These are phyloP conservation scores for Leucophenga montana DNA, from an alignment of 2,888 invertebrate species.

Conservation along the genomic window DNA sequence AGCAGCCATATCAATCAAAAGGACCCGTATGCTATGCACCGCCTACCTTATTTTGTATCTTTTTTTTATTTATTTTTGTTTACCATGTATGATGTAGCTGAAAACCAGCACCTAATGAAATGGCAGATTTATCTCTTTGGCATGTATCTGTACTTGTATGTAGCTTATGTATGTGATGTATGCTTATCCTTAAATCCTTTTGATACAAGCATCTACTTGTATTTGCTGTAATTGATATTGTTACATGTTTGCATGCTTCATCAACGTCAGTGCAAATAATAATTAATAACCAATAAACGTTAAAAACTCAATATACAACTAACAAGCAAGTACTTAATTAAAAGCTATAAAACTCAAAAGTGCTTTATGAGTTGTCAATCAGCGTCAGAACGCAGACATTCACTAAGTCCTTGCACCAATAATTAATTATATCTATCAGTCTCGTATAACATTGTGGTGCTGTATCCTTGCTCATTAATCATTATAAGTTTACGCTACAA, in stretches of 20 bases:
- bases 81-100: neutral
- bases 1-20: conserved; percentile 64
- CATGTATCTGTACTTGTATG: no score
- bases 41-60: neutral
- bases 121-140: no score
- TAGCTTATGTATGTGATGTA: no score
- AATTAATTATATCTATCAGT: conserved; percentile 9
- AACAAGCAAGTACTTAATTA: neutral
- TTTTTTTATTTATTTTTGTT: neutral
- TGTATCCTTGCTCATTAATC: conserved; percentile 50
- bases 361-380: conserved; percentile 5
- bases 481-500: conserved; percentile 52
- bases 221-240: neutral
- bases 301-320: neutral
- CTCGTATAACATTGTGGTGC: neutral
- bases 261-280: neutral
- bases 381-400: neutral
- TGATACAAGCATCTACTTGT: neutral
- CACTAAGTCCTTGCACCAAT: neutral
- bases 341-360: conserved; percentile 19
- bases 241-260: neutral
- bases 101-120: neutral
- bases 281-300: conserved; percentile 11
- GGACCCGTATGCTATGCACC: conserved; percentile 33
- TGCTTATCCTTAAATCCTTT: no score